Base-by-base conservation (phyloP, 2,113 vertebrate species). In the Lynx canadensis region DNA sequence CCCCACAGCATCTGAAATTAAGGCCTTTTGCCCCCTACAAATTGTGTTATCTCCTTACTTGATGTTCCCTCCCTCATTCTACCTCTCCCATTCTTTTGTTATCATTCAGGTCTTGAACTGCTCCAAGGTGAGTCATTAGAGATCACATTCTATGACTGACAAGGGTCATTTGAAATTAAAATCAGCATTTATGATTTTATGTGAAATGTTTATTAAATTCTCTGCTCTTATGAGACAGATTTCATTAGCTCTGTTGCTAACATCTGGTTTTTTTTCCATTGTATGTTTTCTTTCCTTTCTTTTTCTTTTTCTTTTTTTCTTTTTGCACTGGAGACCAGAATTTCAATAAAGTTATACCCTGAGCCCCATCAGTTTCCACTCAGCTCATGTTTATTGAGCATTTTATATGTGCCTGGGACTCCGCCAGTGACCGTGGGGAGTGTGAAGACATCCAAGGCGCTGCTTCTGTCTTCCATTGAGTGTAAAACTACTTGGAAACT, bases 111-210 rank as follows among this genome's bases (percentile, higher is more conserved):
- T 41, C 9, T 81, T 66, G 38, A 73, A 71, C 57, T 65, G 7
- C n/a, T 57, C 15, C n/a, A 4, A 45, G 3, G 29, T 52, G 33
- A 57, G 50, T 68, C 76, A 48, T 50, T 93, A 69, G 11, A 73
- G 55, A 79, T 65, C 76, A 38, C 38, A 78, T 73, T 85, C 48
- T 85, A 4, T 55, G 38, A 18, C 16, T 73, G 73, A 89, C 50
- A 94, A 60, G 78, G 11, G 36, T 27, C 8, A 73, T 92, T 63
- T 96, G 66, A 80, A 73, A 50, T 91, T 68, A 90, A 57, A 92
- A 89, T 41, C 25, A 85, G 29, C 21, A 76, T 41, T 60, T 91
- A 21, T 23, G 48, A 55, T 50, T 78, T 63, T 71, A 27, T 87
- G 36, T 41, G 80, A 79, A 66, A 86, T 57, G 4, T 76, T 84